Conservation (phyloP, 2,888 invertebrate genomes). For the Neocrepidodera transversa region DNA sequence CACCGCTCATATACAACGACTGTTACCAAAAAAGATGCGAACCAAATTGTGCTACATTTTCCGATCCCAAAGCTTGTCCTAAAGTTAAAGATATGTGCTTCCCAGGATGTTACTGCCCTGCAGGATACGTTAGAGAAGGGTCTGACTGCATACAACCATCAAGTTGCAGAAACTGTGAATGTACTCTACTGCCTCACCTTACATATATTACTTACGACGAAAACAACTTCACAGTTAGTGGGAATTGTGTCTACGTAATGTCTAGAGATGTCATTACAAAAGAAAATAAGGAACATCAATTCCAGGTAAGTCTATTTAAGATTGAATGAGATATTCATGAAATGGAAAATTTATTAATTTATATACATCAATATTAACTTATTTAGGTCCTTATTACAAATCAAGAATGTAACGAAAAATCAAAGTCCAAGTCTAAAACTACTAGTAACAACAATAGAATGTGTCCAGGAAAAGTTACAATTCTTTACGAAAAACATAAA, state of each 20-base stretch:
- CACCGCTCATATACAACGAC: conserved; percentile 81
- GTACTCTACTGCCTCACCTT: conserved; percentile 76
- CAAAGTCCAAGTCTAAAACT: neutral
- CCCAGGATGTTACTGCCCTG: conserved; percentile 86
- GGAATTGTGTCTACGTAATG: conserved; percentile 85
- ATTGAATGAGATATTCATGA: too few relatives aligned
- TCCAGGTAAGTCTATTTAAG: conserved; percentile 58
- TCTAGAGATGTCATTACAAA: conserved; percentile 68
- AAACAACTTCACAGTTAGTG: conserved; percentile 78
- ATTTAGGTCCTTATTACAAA: conserved; percentile 73
- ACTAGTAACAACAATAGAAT: conserved; percentile 57
- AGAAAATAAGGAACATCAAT: conserved; percentile 62
- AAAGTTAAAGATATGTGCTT: conserved; percentile 73
- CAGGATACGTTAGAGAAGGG: conserved; percentile 73
- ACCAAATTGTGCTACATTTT: conserved; percentile 72
- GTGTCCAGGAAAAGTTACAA: conserved; percentile 74
- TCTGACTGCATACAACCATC: conserved; percentile 73
- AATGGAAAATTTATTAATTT: too few relatives aligned
- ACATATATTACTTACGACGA: conserved; percentile 86
- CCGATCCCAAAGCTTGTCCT: conserved; percentile 69
- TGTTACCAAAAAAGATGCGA: conserved; percentile 83
- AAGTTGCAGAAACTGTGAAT: conserved; percentile 79
- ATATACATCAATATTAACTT: too few relatives aligned
- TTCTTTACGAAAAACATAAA: conserved; percentile 71
- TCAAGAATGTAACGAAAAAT: conserved; percentile 68